Conservation (phyloP, 2,113 vertebrate species). For the Pyxicephalus adspersus region DNA sequence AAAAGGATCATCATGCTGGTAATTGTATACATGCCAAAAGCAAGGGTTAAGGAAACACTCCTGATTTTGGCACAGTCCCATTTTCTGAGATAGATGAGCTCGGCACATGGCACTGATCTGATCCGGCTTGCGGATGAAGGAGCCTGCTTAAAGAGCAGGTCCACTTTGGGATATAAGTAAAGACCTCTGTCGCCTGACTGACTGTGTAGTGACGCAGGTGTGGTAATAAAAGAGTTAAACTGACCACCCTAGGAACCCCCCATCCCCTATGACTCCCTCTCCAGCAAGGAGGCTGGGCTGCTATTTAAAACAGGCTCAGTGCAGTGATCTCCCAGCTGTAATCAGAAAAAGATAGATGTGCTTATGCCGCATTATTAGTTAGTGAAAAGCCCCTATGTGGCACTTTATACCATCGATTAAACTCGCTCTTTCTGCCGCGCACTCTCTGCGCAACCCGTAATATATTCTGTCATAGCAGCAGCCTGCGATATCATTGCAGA, state of each 20-base stretch:
- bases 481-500: not conserved
- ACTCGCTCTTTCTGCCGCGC: not conserved
- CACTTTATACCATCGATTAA: constrained; percentile 43
- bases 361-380: constrained; percentile 46
- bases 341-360: constrained; percentile 41
- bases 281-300: not conserved
- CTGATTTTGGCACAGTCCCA: too few relatives aligned
- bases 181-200: not conserved
- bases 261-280: not conserved
- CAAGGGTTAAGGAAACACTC: too few relatives aligned
- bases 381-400: constrained; percentile 40
- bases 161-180: not conserved
- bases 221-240: constrained; percentile 5
- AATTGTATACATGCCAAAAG: too few relatives aligned
- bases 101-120: too few relatives aligned
- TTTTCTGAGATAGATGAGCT: too few relatives aligned
- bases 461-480: not conserved
- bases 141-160: not conserved
- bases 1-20: too few relatives aligned
- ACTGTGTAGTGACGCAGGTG: not conserved
- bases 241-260: not conserved
- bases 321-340: constrained; percentile 19
- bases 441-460: not conserved
- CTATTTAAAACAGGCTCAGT: constrained; percentile 3
- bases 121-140: not conserved